A percentile compares a stretch with the other conserved stretches of the same genome.
Conservation (phyloP, 2,797 vertebrate species). For the Poliocrania exsul region DNA sequence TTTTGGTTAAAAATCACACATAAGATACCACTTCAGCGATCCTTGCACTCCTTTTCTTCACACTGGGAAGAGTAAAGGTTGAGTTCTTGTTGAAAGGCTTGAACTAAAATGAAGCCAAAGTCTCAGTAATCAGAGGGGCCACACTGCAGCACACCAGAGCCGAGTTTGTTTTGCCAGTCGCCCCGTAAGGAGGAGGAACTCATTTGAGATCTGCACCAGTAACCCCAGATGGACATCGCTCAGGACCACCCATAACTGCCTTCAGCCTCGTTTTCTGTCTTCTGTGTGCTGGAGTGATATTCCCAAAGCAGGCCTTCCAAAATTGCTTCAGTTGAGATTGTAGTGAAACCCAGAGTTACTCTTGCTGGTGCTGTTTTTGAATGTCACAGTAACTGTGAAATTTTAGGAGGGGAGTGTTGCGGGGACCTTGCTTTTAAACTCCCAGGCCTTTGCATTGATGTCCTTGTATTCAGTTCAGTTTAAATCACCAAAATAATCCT, state of each 20-base stretch:
- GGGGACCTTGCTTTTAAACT: neutral
- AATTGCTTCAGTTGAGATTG: rapidly evolving
- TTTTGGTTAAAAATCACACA: neutral
- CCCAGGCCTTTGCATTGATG: neutral
- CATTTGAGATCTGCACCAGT: neutral
- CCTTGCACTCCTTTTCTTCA: neutral
- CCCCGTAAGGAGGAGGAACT: neutral
- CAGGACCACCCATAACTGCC: neutral
- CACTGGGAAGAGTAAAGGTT: neutral
- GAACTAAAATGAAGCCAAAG: neutral
- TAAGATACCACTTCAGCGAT: neutral
- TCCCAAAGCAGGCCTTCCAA: neutral
- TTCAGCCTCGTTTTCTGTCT: neutral
- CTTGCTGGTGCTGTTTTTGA: neutral
- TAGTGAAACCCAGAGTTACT: neutral
- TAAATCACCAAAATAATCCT: neutral
- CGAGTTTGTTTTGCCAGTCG: rapidly evolving
- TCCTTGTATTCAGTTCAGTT: neutral
- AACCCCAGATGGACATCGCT: neutral
- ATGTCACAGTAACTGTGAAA: neutral
- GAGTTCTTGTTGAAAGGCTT: neutral
- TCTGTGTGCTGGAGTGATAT: neutral
- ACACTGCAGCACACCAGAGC: rapidly evolving
- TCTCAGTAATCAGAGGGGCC: neutral
- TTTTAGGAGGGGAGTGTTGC: neutral